Evolutionary conservation across 2,888 invertebrate species (phyloP).

Genomic region (Acleris holmiana): DNA sequence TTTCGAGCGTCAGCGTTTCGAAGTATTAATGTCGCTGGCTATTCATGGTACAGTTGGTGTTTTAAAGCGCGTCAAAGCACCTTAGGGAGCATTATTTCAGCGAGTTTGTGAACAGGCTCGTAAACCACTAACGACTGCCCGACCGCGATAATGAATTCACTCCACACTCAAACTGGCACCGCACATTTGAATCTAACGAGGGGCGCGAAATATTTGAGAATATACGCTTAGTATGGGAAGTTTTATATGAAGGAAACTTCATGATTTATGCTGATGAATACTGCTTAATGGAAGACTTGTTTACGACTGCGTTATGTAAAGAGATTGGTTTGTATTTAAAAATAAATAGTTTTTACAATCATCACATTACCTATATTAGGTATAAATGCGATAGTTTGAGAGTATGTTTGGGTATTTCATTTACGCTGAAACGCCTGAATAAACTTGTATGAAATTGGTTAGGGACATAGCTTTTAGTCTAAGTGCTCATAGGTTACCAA

Average conservation of each 20-base stretch:
- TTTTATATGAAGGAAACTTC: constrained; percentile 24
- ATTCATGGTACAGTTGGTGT: constrained; percentile 39
- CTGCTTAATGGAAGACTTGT: constrained; percentile 13
- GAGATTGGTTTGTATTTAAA: neutral
- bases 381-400: no score
- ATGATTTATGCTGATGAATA: constrained; percentile 10
- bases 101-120: constrained; percentile 73
- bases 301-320: neutral
- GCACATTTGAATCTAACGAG: constrained; percentile 60
- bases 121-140: constrained; percentile 78
- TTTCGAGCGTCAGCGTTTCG: neutral
- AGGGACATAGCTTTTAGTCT: no score
- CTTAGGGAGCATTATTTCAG: constrained; percentile 73
- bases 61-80: constrained; percentile 56
- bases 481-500: no score
- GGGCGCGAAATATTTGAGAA: constrained; percentile 58
- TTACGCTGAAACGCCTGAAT: no score
- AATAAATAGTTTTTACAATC: neutral
- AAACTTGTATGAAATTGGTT: no score
- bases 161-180: constrained; percentile 64
- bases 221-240: constrained; percentile 39
- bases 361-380: no score
- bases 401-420: no score
- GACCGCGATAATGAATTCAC: constrained; percentile 77
- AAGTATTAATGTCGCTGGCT: constrained; percentile 24